Evolutionary conservation across 1,140 invertebrate genomes (phyloP), one percentile per base, ranked within the genome.

Genomic region (Atta colombica): DNA sequence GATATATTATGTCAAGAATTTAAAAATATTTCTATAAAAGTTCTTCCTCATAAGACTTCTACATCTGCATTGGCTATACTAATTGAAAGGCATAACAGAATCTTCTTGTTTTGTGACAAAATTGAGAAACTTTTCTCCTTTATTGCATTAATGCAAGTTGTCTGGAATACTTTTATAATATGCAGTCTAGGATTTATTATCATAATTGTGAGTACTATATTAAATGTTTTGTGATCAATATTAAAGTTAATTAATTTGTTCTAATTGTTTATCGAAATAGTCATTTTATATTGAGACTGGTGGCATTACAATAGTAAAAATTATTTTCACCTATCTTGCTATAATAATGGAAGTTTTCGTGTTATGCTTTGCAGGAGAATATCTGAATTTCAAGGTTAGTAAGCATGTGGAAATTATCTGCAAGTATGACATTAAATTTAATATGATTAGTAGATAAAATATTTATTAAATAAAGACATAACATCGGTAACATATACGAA

Each of bases 1-100:
- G 87, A 90, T 51, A 72, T 90, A 21, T 61, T 89, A 10, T 63
- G 88, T 35, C 55, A 77, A 7, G 28, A n/a, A 25, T 16, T 90
- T 0, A 35, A 25, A 60, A 21, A 12, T 16, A 51, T 88, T 25
- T 72, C 65, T 8, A 3, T 10, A 7, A 58, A 51, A 4, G 10
- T 16, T 18, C 18, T 12, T 31, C 21, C 39, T 28, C 16, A 16
- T 3, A 6, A n/a, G 65, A 45, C 35, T 12, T 21, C 2, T 0
- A 35, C 4, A 18, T 10, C 6, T 10, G 31, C 16, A 7, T n/a
- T 80, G 12, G 55, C 58, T 55, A 21, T 10, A 12, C n/a, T 87
- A 45, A 65, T 84, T 0, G 12, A 71, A 4, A 82, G 31, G 16
- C 87, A 90, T 21, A 60, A 87, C 3, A 77, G 12, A 21, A 28